Conservation (phyloP, 2,797 vertebrate species). For the Rhabdophis nuchalis region DNA sequence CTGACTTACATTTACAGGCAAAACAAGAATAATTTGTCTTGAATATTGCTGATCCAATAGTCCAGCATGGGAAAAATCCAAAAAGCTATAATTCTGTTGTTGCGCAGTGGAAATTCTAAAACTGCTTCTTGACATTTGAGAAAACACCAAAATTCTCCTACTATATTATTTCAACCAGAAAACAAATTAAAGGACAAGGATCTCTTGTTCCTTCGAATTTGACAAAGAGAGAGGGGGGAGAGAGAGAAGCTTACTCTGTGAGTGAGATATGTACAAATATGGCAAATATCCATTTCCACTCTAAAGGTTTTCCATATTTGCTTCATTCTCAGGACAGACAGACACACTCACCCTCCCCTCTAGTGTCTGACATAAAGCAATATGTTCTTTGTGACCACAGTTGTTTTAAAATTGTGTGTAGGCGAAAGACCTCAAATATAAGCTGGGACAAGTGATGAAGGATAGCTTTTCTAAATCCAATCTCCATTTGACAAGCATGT, state of each 20-base stretch:
- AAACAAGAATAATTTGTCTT: neutral
- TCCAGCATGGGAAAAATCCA: neutral
- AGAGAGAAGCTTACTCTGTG: neutral
- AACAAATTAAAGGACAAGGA: neutral
- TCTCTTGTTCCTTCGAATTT: neutral
- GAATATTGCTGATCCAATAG: neutral
- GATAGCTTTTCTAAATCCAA: slow-evolving; percentile 12
- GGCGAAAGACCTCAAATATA: neutral
- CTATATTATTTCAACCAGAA: neutral
- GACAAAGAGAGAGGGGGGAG: neutral
- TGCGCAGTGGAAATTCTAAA: neutral
- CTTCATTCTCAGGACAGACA: neutral
- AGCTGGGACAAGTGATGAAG: neutral
- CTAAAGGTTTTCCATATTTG: neutral
- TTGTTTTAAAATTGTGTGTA: slow-evolving; percentile 1
- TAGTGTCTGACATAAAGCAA: neutral
- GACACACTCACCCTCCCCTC: neutral
- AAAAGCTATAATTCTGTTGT: neutral
- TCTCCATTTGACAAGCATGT: slow-evolving; percentile 7
- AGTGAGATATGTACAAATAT: neutral
- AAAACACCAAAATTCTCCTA: neutral
- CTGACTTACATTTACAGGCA: neutral
- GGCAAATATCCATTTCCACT: neutral
- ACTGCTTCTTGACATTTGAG: neutral
- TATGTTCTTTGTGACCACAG: neutral